Conservation (phyloP, 2,888 invertebrate species). For the Hydroisotoma schaefferi region DNA sequence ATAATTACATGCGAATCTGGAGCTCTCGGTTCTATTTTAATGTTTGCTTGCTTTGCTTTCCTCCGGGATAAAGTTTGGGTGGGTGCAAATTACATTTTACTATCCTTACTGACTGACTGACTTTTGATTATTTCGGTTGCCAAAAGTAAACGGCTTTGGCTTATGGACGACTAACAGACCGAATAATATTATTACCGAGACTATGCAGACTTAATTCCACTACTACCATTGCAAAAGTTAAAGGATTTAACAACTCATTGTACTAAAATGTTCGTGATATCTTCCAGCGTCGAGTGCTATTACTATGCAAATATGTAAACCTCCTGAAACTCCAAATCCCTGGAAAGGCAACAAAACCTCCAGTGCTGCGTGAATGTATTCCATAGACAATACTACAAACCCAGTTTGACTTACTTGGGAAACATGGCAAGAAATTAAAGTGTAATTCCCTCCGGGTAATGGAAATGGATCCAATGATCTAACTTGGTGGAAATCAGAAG, state of each 20-base stretch:
- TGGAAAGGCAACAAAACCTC: background rate
- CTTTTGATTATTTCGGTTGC: too few species aligned
- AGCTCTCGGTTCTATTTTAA: too few species aligned
- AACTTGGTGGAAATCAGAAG: too few species aligned
- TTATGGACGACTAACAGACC: background rate
- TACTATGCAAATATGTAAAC: background rate
- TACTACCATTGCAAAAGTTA: conserved; percentile 1
- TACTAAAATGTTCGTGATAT: background rate
- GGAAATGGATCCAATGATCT: background rate
- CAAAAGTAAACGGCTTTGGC: background rate
- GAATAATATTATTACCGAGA: background rate
- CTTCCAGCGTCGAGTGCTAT: background rate
- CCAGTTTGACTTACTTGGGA: too few species aligned
- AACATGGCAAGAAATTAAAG: too few species aligned
- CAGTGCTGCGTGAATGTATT: background rate
- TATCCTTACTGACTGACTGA: too few species aligned
- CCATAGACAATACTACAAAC: too few species aligned
- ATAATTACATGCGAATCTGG: too few species aligned
- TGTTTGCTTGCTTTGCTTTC: too few species aligned
- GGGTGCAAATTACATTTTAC: conserved; percentile 1
- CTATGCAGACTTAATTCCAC: background rate
- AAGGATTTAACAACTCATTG: background rate
- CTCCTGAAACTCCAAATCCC: background rate
- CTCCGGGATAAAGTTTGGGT: background rate
- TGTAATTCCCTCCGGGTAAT: background rate